A percentile compares a stretch with the other conserved stretches of the same genome.
Conservation (phyloP, 2,113 vertebrate species). For the Emydura subglobosa region DNA sequence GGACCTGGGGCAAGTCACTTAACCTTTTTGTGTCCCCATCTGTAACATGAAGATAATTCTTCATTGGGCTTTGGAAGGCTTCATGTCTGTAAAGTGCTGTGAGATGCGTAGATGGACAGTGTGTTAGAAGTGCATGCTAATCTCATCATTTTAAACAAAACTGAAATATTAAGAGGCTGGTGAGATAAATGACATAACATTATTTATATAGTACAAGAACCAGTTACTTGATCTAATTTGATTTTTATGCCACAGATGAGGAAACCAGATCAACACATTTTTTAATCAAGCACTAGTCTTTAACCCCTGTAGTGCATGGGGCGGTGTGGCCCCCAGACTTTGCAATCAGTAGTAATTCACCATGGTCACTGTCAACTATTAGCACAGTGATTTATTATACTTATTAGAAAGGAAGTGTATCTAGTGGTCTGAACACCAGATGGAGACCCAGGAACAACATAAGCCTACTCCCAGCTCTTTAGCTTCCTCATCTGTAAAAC, state of each 20-base stretch:
- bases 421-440: neutral
- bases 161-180: neutral
- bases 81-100: neutral
- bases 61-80: conserved; percentile 20
- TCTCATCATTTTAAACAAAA: neutral
- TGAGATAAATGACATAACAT: neutral
- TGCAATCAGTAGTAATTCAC: rapidly evolving
- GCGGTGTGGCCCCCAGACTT: neutral
- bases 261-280: neutral
- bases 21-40: neutral
- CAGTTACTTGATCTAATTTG: neutral
- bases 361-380: neutral
- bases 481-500: conserved; percentile 27
- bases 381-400: neutral
- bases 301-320: neutral
- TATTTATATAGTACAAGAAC: conserved; percentile 8
- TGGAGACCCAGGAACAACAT: neutral
- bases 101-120: neutral
- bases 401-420: neutral
- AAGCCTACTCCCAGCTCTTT: conserved; percentile 19
- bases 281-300: neutral
- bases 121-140: neutral
- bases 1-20: conserved; percentile 14
- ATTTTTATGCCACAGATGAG: neutral
- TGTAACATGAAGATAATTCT: conserved; percentile 10